These are phyloP conservation scores for Danio rerio DNA, from an alignment of 2,113 vertebrate genomes.

Conservation along the genomic window DNA sequence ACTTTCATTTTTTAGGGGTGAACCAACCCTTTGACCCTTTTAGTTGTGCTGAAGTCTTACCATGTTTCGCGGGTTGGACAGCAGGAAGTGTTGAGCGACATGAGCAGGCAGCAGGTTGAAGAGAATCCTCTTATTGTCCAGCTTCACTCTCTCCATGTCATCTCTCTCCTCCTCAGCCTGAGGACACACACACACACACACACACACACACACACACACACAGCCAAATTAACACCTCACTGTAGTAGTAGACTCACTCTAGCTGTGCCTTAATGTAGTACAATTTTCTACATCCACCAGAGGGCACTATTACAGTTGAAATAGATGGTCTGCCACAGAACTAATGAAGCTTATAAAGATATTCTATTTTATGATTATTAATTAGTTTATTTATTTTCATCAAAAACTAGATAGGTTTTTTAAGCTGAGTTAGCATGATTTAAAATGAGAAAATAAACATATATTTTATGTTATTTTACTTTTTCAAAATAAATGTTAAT, in stretches of 20 bases:
- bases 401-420: background rate
- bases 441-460: too few relatives aligned
- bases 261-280: too few relatives aligned
- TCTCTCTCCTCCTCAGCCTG: slow-evolving; percentile 96
- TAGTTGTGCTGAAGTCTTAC: slow-evolving; percentile 73
- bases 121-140: slow-evolving; percentile 97
- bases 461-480: too few relatives aligned
- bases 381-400: background rate
- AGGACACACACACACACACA: slow-evolving; percentile 44
- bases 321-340: background rate
- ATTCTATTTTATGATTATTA: background rate
- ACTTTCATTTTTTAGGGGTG: background rate
- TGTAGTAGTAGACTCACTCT: background rate
- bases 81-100: slow-evolving; percentile 97
- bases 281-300: background rate
- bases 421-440: too few relatives aligned
- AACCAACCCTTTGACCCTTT: background rate
- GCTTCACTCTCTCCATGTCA: slow-evolving; percentile 97
- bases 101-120: slow-evolving; percentile 97
- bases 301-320: background rate
- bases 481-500: too few relatives aligned
- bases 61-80: slow-evolving; percentile 99
- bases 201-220: slow-evolving; percentile 37
- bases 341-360: background rate
- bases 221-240: slow-evolving; percentile 15